phyloP scores from a whole-genome alignment of 2,113 vertebrate genomes.

The Campylomormyrus tamandua region DNA sequence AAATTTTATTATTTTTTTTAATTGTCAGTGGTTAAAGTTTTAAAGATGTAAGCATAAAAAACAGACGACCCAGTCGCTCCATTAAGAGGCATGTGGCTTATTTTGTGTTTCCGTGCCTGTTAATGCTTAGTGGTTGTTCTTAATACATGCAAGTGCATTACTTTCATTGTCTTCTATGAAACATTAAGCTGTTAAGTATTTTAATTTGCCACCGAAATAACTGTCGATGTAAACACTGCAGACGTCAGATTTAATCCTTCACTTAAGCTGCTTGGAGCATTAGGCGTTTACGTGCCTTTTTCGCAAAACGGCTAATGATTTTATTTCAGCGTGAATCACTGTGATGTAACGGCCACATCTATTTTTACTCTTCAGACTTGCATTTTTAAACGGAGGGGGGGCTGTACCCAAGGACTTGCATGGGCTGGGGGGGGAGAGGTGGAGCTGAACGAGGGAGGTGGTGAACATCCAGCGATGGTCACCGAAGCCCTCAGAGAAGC shows the following conservation, averaged over 20 bases:
- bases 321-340: slow-evolving; percentile 31
- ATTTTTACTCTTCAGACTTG: slow-evolving; percentile 50
- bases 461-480: background rate
- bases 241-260: slow-evolving; percentile 1
- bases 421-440: slow-evolving; percentile 16
- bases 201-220: background rate
- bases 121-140: background rate
- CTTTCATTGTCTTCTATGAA: background rate
- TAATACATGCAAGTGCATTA: background rate
- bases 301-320: slow-evolving; percentile 38
- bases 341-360: slow-evolving; percentile 37
- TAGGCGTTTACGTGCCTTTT: slow-evolving; percentile 30
- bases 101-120: background rate
- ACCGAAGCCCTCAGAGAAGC: background rate
- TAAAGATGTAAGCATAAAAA: background rate
- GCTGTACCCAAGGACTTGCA: slow-evolving; percentile 30
- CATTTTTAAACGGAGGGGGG: slow-evolving; percentile 44
- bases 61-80: background rate
- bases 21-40: background rate
- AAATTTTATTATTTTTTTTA: background rate
- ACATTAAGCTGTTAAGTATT: background rate
- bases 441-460: background rate
- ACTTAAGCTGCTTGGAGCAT: background rate
- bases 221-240: background rate
- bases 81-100: background rate